Conservation (phyloP, 2,888 invertebrate genomes). For the Polyommatus icarus region DNA sequence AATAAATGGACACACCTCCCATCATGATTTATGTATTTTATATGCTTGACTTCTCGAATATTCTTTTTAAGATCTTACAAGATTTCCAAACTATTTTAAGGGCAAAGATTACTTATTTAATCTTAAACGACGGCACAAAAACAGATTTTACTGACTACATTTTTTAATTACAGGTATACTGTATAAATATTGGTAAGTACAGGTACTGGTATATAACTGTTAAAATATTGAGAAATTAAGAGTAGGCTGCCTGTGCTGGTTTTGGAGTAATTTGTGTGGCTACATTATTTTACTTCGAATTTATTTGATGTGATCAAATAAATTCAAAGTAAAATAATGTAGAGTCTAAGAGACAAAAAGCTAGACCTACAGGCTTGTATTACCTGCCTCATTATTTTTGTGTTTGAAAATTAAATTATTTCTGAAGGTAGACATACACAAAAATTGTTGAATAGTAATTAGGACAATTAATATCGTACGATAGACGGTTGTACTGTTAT, state of each 20-base stretch:
- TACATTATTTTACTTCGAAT: too few species aligned
- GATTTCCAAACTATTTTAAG: background rate
- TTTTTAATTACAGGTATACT: background rate
- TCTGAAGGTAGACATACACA: background rate
- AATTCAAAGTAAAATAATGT: too few species aligned
- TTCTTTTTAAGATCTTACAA: background rate
- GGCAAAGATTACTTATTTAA: background rate
- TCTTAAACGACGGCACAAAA: background rate
- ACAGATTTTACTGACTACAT: background rate
- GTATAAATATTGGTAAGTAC: too few species aligned
- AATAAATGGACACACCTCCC: slow-evolving; percentile 9
- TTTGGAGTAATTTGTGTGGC: too few species aligned
- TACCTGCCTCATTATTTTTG: background rate
- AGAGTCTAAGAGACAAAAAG: too few species aligned
- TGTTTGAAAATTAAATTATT: background rate
- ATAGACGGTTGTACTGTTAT: background rate
- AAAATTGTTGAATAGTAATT: background rate
- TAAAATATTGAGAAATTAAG: too few species aligned
- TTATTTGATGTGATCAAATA: too few species aligned
- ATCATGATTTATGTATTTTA: background rate
- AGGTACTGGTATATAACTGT: too few species aligned
- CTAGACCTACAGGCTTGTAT: too few species aligned
- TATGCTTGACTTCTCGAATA: background rate
- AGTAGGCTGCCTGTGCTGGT: too few species aligned
- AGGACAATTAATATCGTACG: background rate